Conservation (phyloP, 2,888 invertebrate genomes). For the Synergus itoensis region DNA sequence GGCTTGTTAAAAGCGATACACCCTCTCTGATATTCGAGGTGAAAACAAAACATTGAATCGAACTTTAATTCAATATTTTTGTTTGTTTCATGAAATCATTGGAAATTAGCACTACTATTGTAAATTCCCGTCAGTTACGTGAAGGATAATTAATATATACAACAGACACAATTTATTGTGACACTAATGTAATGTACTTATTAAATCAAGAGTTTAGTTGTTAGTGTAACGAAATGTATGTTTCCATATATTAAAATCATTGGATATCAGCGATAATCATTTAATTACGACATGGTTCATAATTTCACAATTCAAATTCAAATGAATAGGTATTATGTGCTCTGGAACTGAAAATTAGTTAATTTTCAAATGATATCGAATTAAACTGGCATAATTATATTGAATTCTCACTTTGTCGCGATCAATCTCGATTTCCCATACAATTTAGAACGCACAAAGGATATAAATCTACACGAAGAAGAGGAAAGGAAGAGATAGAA, state of each 20-base stretch:
- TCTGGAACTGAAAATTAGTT: no score
- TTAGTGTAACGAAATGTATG: no score
- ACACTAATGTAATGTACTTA: no score
- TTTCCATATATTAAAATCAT: background rate
- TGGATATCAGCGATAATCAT: no score
- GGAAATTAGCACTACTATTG: background rate
- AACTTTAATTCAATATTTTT: constrained; percentile 23
- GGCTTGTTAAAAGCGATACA: constrained; percentile 36
- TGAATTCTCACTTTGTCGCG: background rate
- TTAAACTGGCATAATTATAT: background rate
- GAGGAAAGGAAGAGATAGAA: constrained; percentile 40
- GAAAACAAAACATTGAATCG: constrained; percentile 27
- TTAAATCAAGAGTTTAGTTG: no score
- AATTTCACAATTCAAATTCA: no score
- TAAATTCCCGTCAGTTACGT: background rate
- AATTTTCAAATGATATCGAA: background rate
- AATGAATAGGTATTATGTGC: no score
- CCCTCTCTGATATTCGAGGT: constrained; percentile 34
- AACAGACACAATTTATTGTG: no score
- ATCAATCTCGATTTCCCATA: background rate
- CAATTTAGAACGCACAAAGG: background rate
- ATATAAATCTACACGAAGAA: background rate
- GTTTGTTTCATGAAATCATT: background rate
- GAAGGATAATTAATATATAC: background rate
- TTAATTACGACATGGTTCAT: no score